Base-by-base conservation (phyloP, 2,797 vertebrate genomes). In the Gymnoscopelus braueri region DNA sequence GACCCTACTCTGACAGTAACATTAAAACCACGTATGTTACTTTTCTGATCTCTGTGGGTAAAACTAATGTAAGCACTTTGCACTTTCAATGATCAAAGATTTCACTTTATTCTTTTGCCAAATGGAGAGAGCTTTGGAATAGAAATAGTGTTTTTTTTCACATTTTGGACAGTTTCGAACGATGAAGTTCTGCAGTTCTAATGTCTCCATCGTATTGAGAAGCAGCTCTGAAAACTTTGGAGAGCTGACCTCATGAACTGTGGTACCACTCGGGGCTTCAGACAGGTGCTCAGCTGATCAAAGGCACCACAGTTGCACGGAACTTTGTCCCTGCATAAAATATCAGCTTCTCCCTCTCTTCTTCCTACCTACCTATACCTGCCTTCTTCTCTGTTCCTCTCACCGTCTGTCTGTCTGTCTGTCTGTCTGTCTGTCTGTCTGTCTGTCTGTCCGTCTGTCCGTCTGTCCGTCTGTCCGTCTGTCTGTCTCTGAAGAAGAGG, bases 201-300 rank as follows among this genome's bases (percentile, higher is more conserved):
- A 50, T 74, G 59, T 83, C 76, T 84, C 61, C 72, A 32, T 77
- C 53, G 52, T 57, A 56, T 13, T 9, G 61, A 67, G 61, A 67
- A 71, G 81, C 82, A 89, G 65, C 82, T 82, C 62, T 85, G 26
- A 87, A 61, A 67, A 81, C 48, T 52, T 71, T 53, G 62, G 69
- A 32, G 6, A 14, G 69, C 50, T 87, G 87, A 90, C 86, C 90
- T 70, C 61, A 65, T 91, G 86, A 91, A 87, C 87, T 56, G 11
- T 0, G 51, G 72, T 68, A 78, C 68, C 80, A 78, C 80, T 77
- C 58, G 5, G 62, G 75, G 80, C 66, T 69, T 72, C 78, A 86
- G 80, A 78, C 83, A 79, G 82, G 63, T 78, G 71, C 75, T 82
- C 53, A 5, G 24, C 72, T 82, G 86, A 91, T 91, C 86, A 91